Evolutionary conservation across 2,113 vertebrate genomes (phyloP).

Genomic region (Marcusenius ussheri): DNA sequence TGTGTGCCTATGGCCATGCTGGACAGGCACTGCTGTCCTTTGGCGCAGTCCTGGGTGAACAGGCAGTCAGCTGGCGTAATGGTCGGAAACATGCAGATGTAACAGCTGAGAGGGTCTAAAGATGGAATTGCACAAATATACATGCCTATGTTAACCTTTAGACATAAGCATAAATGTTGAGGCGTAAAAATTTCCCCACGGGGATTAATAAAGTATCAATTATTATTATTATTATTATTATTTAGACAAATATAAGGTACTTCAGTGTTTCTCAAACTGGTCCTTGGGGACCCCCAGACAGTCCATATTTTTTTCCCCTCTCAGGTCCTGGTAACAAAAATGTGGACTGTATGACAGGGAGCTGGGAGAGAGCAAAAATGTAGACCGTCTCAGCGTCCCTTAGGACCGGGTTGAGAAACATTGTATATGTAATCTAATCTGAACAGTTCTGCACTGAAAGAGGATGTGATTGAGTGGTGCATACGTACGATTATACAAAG

Average conservation of each 20-base stretch:
- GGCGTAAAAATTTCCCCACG: too few relatives aligned
- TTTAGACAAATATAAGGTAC: background rate
- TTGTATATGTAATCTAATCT: background rate
- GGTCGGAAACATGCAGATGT: constrained; percentile 61
- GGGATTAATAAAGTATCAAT: too few relatives aligned
- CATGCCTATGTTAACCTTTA: background rate
- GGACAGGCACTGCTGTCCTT: constrained; percentile 56
- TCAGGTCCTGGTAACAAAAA: background rate
- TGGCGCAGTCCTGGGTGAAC: constrained; percentile 54
- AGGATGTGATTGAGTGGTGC: background rate
- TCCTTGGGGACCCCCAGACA: background rate
- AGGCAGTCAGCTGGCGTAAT: constrained; percentile 63
- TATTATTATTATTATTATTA: too few relatives aligned
- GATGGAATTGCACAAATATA: background rate
- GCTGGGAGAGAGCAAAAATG: background rate
- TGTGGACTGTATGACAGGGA: background rate
- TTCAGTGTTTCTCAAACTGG: background rate
- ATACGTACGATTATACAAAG: background rate
- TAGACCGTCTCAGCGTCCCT: background rate
- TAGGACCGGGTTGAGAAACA: background rate
- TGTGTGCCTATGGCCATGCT: constrained; percentile 45
- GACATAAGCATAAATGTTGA: background rate
- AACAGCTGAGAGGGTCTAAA: constrained; percentile 56
- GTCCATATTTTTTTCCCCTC: background rate
- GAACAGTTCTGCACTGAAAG: background rate